Percentiles rank a stretch among this genome's conserved stretches.
Evolutionary conservation across 2,113 vertebrate species (phyloP).

Genomic region (Chaetodon auriga): DNA sequence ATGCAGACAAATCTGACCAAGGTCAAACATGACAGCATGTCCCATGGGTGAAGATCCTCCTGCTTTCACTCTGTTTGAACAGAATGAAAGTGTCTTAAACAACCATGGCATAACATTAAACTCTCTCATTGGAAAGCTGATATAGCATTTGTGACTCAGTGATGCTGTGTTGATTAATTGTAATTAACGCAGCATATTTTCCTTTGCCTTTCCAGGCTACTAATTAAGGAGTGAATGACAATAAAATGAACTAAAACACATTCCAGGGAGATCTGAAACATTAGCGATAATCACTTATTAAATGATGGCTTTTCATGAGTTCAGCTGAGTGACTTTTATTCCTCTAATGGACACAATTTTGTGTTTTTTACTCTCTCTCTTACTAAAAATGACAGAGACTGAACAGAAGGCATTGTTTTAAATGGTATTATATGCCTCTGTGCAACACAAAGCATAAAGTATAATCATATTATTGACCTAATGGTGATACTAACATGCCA

Average conservation of each 20-base stretch:
- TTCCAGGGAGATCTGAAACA: slow-evolving; percentile 22
- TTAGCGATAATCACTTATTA: slow-evolving; percentile 16
- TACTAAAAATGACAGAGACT: neutral
- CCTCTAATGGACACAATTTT: neutral
- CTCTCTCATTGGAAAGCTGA: slow-evolving; percentile 16
- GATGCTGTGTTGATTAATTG: slow-evolving; percentile 34
- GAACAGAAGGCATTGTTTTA: neutral
- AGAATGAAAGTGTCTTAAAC: neutral
- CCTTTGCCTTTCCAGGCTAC: slow-evolving; percentile 24
- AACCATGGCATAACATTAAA: slow-evolving; percentile 18
- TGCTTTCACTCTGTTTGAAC: slow-evolving; percentile 23
- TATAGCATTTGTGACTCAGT: slow-evolving; percentile 1
- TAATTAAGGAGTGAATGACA: slow-evolving; percentile 42
- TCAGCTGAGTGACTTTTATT: slow-evolving; percentile 26
- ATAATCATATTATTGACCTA: neutral
- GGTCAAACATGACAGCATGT: slow-evolving; percentile 22
- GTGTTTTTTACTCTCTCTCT: neutral
- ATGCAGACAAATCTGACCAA: slow-evolving; percentile 1
- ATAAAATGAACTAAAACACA: slow-evolving; percentile 26
- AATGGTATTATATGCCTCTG: neutral
- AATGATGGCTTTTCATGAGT: slow-evolving; percentile 36
- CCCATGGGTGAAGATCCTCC: neutral
- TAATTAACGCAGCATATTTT: slow-evolving; percentile 29
- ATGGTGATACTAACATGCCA: slow-evolving; percentile 1
- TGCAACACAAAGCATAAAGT: neutral